A percentile compares a stretch with the other conserved stretches of the same genome.
Evolutionary conservation across 1,140 invertebrate species (phyloP).

Genomic region (Battus philenor): DNA sequence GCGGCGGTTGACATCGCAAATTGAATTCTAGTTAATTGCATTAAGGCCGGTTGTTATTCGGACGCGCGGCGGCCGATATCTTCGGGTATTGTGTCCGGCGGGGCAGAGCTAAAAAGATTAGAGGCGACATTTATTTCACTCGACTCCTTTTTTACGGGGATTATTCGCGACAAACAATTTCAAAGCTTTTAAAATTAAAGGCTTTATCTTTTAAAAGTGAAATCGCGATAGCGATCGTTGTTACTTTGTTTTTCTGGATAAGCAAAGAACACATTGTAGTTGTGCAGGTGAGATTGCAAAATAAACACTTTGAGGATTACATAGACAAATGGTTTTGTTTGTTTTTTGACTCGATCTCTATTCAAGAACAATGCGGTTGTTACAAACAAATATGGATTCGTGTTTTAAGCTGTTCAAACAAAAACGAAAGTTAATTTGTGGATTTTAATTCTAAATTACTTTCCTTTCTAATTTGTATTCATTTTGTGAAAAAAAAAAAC

Average conservation of each 20-base stretch:
- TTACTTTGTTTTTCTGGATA: constrained; percentile 6
- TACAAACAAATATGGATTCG: too few species aligned
- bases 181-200: constrained; percentile 12
- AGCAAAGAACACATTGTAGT: too few species aligned
- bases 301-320: too few species aligned
- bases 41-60: constrained; percentile 24
- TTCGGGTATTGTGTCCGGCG: constrained; percentile 66
- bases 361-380: too few species aligned
- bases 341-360: too few species aligned
- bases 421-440: too few species aligned
- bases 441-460: not conserved
- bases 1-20: constrained; percentile 13
- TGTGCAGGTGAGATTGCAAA: too few species aligned
- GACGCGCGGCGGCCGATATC: constrained; percentile 51
- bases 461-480: not conserved
- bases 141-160: constrained; percentile 13
- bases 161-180: constrained; percentile 17
- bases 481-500: not conserved
- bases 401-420: too few species aligned
- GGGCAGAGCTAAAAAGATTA: constrained; percentile 45
- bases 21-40: constrained; percentile 22
- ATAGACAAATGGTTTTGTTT: too few species aligned
- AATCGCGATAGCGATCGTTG: constrained; percentile 3
- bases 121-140: constrained; percentile 19
- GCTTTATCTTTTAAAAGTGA: constrained; percentile 20